A percentile compares a stretch with the other conserved stretches of the same genome.
Conservation (phyloP, 2,113 vertebrate species). For the Gnathonemus echidnorhynchus region DNA sequence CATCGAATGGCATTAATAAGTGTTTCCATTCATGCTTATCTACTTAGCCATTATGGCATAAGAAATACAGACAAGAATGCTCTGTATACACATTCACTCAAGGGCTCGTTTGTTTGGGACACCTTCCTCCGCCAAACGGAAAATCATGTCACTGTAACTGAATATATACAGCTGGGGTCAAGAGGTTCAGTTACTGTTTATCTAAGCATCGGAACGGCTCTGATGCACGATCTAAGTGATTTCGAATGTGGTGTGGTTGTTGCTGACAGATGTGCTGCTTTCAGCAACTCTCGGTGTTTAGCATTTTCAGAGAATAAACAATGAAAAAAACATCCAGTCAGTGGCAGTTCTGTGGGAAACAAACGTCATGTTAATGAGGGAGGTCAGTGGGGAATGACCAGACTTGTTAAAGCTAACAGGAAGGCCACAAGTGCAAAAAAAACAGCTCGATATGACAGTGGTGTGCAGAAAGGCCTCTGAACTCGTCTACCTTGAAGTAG, state of each 20-base stretch:
- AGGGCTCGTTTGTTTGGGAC: background rate
- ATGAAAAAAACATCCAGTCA: background rate
- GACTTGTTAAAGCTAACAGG: background rate
- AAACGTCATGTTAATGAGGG: background rate
- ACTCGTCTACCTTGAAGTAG: background rate
- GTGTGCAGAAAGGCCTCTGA: background rate
- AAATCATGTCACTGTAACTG: background rate
- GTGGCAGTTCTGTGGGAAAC: background rate
- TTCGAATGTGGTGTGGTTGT: background rate
- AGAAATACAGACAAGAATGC: background rate
- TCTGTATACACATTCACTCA: background rate
- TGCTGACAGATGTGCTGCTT: background rate
- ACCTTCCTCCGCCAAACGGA: background rate
- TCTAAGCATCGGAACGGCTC: background rate
- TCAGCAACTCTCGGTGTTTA: background rate
- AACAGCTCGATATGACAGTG: background rate
- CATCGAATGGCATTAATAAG: background rate
- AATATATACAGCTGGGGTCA: background rate
- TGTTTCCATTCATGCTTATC: background rate
- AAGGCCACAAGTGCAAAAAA: background rate
- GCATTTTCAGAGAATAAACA: background rate
- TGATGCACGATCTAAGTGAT: background rate
- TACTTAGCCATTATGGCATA: background rate
- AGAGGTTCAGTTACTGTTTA: background rate
- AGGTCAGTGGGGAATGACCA: background rate